Conservation (phyloP, 2,113 vertebrate species). For the Nettapus auritus region DNA sequence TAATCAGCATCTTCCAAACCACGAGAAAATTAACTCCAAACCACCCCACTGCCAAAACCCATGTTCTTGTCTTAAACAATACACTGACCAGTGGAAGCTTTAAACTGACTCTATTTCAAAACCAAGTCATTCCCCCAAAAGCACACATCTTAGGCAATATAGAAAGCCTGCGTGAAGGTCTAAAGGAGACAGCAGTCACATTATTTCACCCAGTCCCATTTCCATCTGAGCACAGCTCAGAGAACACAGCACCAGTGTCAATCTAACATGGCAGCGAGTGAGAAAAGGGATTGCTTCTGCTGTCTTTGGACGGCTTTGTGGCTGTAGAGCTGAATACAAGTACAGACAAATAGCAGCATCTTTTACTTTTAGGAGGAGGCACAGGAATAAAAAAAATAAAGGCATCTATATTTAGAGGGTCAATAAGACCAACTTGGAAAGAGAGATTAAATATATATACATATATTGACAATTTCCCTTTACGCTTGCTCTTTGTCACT, state of each 20-base stretch:
- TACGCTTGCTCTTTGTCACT: not conserved
- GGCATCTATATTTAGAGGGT: not conserved
- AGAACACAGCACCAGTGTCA: not conserved
- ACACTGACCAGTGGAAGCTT: not conserved
- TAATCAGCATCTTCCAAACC: not conserved
- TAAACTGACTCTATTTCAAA: not conserved
- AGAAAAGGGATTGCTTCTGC: not conserved
- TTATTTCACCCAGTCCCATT: not conserved
- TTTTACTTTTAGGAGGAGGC: not conserved
- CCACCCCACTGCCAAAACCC: accelerated
- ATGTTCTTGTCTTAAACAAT: not conserved
- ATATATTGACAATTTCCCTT: not conserved
- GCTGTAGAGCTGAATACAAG: not conserved
- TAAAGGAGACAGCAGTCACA: not conserved
- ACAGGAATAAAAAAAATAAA: not conserved
- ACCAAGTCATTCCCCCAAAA: not conserved
- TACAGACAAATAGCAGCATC: not conserved
- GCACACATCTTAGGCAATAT: not conserved
- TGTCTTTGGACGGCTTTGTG: not conserved
- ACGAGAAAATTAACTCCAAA: not conserved
- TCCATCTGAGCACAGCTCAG: not conserved
- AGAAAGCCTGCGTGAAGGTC: not conserved
- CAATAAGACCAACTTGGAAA: not conserved
- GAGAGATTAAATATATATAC: not conserved
- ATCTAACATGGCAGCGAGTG: not conserved